Percentiles rank a stretch among this genome's conserved stretches.
These are phyloP conservation scores for Microctonus brassicae DNA, from an alignment of 2,888 invertebrate species.

Conservation along the genomic window DNA sequence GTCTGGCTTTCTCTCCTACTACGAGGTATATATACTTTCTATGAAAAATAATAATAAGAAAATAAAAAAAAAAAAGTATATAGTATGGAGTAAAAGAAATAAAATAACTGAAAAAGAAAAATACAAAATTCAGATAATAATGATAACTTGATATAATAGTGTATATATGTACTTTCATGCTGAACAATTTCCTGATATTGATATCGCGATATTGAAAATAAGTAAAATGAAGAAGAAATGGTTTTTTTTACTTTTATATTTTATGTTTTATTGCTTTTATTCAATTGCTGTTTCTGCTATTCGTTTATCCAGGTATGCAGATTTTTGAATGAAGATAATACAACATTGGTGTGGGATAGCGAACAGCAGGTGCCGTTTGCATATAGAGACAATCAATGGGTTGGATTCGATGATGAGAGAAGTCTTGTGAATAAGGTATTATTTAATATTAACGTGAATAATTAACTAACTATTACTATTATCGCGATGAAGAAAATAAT, in stretches of 20 bases:
- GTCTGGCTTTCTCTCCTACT: slow-evolving; percentile 94
- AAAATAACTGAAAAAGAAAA: neutral
- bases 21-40: slow-evolving; percentile 75
- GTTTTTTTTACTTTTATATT: neutral
- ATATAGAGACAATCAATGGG: slow-evolving; percentile 92
- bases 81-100: neutral
- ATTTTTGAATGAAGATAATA: slow-evolving; percentile 90
- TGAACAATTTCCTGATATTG: slow-evolving; percentile 13
- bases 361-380: slow-evolving; percentile 97
- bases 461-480: too few species aligned
- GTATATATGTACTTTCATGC: slow-evolving; percentile 24
- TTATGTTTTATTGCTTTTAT: slow-evolving; percentile 12
- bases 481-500: too few species aligned
- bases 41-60: neutral
- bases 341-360: slow-evolving; percentile 94
- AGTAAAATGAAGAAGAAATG: neutral
- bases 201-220: slow-evolving; percentile 11
- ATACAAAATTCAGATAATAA: slow-evolving; percentile 24
- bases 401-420: slow-evolving; percentile 94
- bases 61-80: neutral
- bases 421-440: slow-evolving; percentile 90
- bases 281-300: slow-evolving; percentile 8
- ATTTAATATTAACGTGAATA: neutral
- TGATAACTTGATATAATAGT: slow-evolving; percentile 10
- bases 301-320: slow-evolving; percentile 81